Evolutionary conservation across 2,797 vertebrate species (phyloP), one percentile per base, ranked within the genome.

Genomic region (Gymnodraco acuticeps): DNA sequence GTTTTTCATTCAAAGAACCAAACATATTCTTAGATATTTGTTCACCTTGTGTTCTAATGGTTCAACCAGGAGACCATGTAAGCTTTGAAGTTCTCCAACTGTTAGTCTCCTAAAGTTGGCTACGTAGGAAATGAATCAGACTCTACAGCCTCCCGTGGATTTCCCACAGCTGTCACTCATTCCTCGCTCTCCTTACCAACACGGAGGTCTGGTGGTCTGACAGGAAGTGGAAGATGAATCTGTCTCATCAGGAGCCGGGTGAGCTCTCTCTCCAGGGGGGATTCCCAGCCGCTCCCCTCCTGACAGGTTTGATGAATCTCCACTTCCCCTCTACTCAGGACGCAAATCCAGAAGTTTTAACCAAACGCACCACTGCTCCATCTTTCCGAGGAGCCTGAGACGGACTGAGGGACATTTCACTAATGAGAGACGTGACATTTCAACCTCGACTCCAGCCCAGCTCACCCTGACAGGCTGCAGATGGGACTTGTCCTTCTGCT

Each of bases 291-390:
- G 31, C 66, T 64, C 55, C 47, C 52, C 60, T 47, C 33, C 71
- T 91, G 89, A 89, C 91, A 91, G 83, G 65, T 88, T 80, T 92
- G 89, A 92, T 92, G 81, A 84, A 92, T 92, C 83, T 90, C 78
- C 81, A 65, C 78, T 73, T 83, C 56, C 51, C 55, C 52, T 54
- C 55, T 17, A 52, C 53, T 74, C 56, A 0, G 23, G 60, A 89
- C 65, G 64, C 78, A 89, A 85, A 89, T 91, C 81, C 62, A 13
- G 41, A 70, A 66, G 74, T 85, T 81, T 83, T 78, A 85, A 62
- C 58, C 85, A 81, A 85, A 83, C 62, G 63, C 63, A 67, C 77
- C 77, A 8, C 73, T 72, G 80, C 82, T 83, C 75, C 33, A 43
- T 77, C 56, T 17, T 76, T 47, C 16, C 7, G 58, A 48, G 69